Base-by-base conservation (phyloP, 2,797 vertebrate genomes). In the Amazona finschi region DNA sequence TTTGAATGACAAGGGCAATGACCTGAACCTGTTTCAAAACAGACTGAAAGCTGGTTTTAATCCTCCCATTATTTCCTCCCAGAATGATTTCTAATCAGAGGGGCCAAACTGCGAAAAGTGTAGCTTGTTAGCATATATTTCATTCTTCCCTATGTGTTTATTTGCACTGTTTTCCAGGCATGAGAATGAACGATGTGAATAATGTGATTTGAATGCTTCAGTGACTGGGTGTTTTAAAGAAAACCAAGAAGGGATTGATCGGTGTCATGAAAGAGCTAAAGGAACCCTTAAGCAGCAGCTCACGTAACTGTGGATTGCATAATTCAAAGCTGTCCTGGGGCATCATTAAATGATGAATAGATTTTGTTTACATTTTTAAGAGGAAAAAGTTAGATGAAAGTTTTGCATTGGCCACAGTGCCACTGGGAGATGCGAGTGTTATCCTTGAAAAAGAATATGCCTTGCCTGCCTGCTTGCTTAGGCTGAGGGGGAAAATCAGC, bases 341-440 rank as follows among this genome's bases (percentile, higher is more conserved):
- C 97, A 97, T 85, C 93, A 91, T 95, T 97, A 97, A 98, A 98
- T 97, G 97, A 98, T 97, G 97, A 96, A 97, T 96, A 94, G 85
- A 93, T 96, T 96, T 98, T 98, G 92, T 97, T 98, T 94, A 97
- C 76, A 72, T 95, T 97, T 97, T 93, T 95, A 90, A 96, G 46
- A 91, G 41, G 47, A 89, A 24, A 94, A 96, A 90, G 89, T 96
- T 78, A 90, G 76, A 96, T 61, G 77, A 71, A 90, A 96, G 71
- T 96, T 95, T 91, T 25, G 7, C 28, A 43, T 36, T 38, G 61
- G 76, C 66, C 87, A 53, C n/a, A 25, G 46, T 6, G 53, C 70
- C 49, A 71, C 41, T n/a, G 64, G 70, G 25, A 89, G 62, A 84
- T 60, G 62, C 12, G 12, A 83, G 25, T 16, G n/a, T 46, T 85